Evolutionary conservation across 2,797 vertebrate species (phyloP).

Genomic region (Hirundo rustica): DNA sequence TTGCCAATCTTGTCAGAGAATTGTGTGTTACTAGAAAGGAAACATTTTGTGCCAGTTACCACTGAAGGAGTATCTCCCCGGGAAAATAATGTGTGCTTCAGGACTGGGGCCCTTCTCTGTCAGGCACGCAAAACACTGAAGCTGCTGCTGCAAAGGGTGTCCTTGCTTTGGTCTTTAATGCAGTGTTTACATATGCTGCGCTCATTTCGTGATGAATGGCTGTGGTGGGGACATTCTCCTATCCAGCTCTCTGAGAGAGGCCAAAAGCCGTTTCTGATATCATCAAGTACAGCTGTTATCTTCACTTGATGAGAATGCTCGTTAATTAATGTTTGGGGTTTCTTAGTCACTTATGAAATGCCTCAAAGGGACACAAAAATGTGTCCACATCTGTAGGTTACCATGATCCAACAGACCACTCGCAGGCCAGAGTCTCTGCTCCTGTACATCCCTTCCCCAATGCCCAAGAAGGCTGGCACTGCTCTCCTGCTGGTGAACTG

Average conservation of each 20-base stretch:
- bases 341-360: neutral
- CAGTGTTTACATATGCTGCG: neutral
- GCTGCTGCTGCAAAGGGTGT: neutral
- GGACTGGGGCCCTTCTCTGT: neutral
- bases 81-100: neutral
- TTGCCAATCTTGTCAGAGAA: neutral
- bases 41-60: neutral
- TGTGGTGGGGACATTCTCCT: neutral
- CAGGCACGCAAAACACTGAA: neutral
- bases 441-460: neutral
- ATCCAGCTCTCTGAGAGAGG: neutral
- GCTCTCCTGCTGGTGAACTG: neutral
- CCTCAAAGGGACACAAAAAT: neutral
- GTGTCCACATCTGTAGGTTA: neutral
- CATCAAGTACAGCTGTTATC: neutral
- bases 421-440: neutral
- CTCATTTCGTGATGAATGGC: neutral
- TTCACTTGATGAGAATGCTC: neutral
- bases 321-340: neutral
- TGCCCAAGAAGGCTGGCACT: neutral
- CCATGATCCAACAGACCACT: neutral
- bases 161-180: neutral
- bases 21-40: neutral
- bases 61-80: neutral
- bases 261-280: slow-evolving; percentile 13